Evolutionary conservation across 2,888 invertebrate species (phyloP).

Genomic region (Drosophila peninsularis): DNA sequence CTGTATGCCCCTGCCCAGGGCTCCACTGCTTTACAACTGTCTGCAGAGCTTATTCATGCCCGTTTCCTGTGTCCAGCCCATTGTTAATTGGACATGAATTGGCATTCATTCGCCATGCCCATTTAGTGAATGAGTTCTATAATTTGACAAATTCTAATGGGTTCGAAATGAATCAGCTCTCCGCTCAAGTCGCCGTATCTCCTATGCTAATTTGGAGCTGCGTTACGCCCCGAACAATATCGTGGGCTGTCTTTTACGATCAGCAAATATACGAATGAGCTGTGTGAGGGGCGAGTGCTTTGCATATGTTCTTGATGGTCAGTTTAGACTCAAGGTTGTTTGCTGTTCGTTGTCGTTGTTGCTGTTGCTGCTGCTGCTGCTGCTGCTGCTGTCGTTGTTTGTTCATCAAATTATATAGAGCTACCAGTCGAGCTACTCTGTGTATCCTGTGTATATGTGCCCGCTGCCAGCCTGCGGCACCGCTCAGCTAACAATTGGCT

Average conservation of each 20-base stretch:
- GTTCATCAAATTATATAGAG: slow-evolving; percentile 80
- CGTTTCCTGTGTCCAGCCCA: slow-evolving; percentile 52
- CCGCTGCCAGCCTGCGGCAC: slow-evolving; percentile 32
- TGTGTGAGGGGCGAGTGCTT: slow-evolving; percentile 42
- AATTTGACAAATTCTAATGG: slow-evolving; percentile 79
- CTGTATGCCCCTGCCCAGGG: neutral
- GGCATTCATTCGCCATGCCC: slow-evolving; percentile 38
- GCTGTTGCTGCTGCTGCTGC: slow-evolving; percentile 29
- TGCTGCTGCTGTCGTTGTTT: slow-evolving; percentile 64
- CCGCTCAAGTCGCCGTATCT: slow-evolving; percentile 15
- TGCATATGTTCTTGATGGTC: slow-evolving; percentile 52
- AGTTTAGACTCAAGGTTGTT: slow-evolving; percentile 54
- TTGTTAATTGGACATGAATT: slow-evolving; percentile 63
- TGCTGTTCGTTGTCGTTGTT: slow-evolving; percentile 17
- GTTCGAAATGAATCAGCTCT: slow-evolving; percentile 65
- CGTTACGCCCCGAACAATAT: slow-evolving; percentile 55
- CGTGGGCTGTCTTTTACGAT: slow-evolving; percentile 58
- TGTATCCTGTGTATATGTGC: slow-evolving; percentile 46
- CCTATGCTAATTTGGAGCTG: slow-evolving; percentile 69
- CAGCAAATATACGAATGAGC: slow-evolving; percentile 33
- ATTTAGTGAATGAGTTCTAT: slow-evolving; percentile 70
- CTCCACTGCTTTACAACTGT: neutral
- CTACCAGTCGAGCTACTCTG: slow-evolving; percentile 59
- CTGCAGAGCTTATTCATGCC: slow-evolving; percentile 24
- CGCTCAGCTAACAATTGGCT: slow-evolving; percentile 55